Evolutionary conservation across 1,140 invertebrate species (phyloP).

Genomic region (Drosophila insularis): DNA sequence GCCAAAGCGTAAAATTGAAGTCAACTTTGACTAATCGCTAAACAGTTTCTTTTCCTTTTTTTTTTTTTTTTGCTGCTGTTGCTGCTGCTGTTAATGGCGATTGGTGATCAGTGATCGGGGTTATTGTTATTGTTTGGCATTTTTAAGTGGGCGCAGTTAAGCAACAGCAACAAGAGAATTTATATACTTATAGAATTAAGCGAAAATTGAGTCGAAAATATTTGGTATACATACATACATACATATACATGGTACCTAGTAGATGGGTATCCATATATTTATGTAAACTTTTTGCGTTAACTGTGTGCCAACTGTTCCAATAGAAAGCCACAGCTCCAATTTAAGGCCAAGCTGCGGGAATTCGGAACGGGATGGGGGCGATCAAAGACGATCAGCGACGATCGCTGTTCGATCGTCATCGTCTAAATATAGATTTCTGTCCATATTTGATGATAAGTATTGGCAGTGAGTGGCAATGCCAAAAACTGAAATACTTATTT

Average conservation of each 20-base stretch:
- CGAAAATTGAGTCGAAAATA: slow-evolving; percentile 5
- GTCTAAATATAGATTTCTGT: slow-evolving; percentile 78
- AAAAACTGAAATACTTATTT: slow-evolving; percentile 4
- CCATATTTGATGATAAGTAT: slow-evolving; percentile 78
- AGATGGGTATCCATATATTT: slow-evolving; percentile 33
- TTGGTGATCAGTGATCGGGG: neutral
- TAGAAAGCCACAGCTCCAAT: slow-evolving; percentile 62
- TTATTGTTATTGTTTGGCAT: neutral
- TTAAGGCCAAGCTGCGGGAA: slow-evolving; percentile 45
- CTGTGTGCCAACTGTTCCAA: slow-evolving; percentile 66
- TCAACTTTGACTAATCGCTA: slow-evolving; percentile 18
- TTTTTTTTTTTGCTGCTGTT: neutral
- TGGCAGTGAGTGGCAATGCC: slow-evolving; percentile 58
- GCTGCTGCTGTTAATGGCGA: neutral
- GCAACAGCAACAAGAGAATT: slow-evolving; percentile 7
- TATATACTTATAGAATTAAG: slow-evolving; percentile 2
- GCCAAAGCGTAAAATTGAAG: slow-evolving; percentile 1
- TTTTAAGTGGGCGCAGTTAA: slow-evolving; percentile 12
- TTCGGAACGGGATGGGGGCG: slow-evolving; percentile 31
- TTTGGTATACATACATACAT: neutral
- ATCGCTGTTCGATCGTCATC: slow-evolving; percentile 49
- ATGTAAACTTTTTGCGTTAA: slow-evolving; percentile 19
- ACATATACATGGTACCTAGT: neutral
- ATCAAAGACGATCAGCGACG: slow-evolving; percentile 12
- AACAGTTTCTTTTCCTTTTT: neutral